Evolutionary conservation across 1,140 invertebrate genomes (phyloP).

Genomic region (Pinna nobilis): DNA sequence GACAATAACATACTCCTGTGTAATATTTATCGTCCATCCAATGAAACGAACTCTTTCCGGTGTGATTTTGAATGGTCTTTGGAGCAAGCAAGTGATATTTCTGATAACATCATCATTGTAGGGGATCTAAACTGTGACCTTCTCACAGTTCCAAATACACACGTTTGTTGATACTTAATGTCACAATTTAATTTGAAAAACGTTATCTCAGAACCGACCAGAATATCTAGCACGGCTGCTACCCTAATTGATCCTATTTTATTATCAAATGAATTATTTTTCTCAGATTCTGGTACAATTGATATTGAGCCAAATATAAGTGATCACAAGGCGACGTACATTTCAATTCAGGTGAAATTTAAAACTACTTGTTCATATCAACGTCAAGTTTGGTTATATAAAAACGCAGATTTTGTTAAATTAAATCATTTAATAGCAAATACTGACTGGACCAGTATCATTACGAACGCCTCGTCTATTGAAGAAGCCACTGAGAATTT

Average conservation of each 20-base stretch:
- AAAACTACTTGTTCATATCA: neutral
- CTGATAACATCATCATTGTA: conserved; percentile 22
- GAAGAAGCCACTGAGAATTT: neutral
- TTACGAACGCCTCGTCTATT: neutral
- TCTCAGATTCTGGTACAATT: neutral
- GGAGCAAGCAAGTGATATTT: neutral
- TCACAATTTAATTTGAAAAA: conserved; percentile 5
- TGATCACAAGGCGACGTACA: conserved; percentile 10
- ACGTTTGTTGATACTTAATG: too few species aligned
- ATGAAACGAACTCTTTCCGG: neutral
- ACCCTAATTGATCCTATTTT: conserved; percentile 21
- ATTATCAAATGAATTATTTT: neutral
- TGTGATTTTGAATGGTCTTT: conserved; percentile 5
- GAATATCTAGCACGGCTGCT: neutral
- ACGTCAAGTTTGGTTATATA: too few species aligned
- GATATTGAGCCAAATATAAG: neutral
- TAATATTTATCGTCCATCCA: conserved; percentile 17
- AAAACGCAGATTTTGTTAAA: conserved; percentile 5
- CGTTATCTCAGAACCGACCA: conserved; percentile 8
- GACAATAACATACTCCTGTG: neutral
- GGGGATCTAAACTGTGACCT: conserved; percentile 29
- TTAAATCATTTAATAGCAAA: conserved; percentile 9
- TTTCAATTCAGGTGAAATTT: conserved; percentile 1
- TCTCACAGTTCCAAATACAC: neutral
- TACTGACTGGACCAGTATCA: neutral